Evolutionary conservation across 2,113 vertebrate species (phyloP).

Genomic region (Melanotaenia duboulayi): DNA sequence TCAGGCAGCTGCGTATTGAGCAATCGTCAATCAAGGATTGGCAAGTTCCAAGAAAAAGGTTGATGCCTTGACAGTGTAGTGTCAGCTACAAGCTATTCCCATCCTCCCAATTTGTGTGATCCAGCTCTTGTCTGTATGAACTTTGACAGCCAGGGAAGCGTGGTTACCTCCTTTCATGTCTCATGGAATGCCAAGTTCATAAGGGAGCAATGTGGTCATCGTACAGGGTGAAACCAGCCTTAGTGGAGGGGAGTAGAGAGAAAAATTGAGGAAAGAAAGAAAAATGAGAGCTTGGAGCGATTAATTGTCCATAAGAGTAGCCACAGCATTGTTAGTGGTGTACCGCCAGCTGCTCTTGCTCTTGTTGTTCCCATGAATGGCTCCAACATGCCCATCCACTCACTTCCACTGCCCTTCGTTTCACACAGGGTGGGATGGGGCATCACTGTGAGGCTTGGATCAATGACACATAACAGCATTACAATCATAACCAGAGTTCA

Average conservation of each 20-base stretch:
- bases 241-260: slow-evolving; percentile 45
- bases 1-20: slow-evolving; percentile 39
- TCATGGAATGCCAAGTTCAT: slow-evolving; percentile 56
- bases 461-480: slow-evolving; percentile 48
- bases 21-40: slow-evolving; percentile 22
- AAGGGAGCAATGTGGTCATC: slow-evolving; percentile 69
- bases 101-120: slow-evolving; percentile 42
- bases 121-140: slow-evolving; percentile 37
- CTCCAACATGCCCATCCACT: slow-evolving; percentile 65
- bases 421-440: slow-evolving; percentile 70
- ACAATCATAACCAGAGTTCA: slow-evolving; percentile 39
- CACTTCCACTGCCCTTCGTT: slow-evolving; percentile 56
- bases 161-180: slow-evolving; percentile 65
- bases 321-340: slow-evolving; percentile 83
- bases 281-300: slow-evolving; percentile 77
- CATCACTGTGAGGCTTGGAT: slow-evolving; percentile 39
- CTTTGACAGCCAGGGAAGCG: slow-evolving; percentile 52
- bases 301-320: slow-evolving; percentile 81
- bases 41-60: slow-evolving; percentile 23
- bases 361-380: slow-evolving; percentile 80
- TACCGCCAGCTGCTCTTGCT: slow-evolving; percentile 77
- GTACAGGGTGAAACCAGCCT: slow-evolving; percentile 47
- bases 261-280: slow-evolving; percentile 41
- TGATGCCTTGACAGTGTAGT: slow-evolving; percentile 23
- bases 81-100: slow-evolving; percentile 6